These are phyloP conservation scores for Cecropterus lyciades DNA, from an alignment of 1,140 invertebrate species.

Conservation along the genomic window DNA sequence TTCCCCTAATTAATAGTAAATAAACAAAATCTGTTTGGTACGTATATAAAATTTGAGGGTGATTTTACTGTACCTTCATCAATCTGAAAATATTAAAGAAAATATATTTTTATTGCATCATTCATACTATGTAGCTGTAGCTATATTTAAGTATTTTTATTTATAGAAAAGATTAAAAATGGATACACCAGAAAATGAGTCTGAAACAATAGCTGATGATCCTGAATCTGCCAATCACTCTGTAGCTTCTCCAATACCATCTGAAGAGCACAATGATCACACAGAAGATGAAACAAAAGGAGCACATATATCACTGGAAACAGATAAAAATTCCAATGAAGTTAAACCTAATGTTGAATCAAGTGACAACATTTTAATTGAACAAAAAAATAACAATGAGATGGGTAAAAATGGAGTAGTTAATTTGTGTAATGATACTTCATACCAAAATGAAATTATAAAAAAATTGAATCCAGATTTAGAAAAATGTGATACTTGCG, in stretches of 20 bases:
- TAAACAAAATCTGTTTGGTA: no score
- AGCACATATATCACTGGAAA: background rate
- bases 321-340: constrained; percentile 27
- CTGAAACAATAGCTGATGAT: background rate
- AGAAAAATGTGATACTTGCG: constrained; percentile 73
- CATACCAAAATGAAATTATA: constrained; percentile 32
- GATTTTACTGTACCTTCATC: no score
- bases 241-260: background rate
- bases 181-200: background rate
- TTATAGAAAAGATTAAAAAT: constrained; percentile 5
- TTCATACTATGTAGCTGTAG: no score
- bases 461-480: constrained; percentile 39
- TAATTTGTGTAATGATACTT: constrained; percentile 16
- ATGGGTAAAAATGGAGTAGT: constrained; percentile 19
- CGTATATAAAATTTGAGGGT: no score
- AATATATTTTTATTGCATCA: no score
- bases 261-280: background rate
- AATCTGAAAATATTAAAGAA: no score
- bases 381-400: constrained; percentile 5
- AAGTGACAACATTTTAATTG: constrained; percentile 15
- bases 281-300: background rate
- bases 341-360: constrained; percentile 3
- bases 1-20: no score
- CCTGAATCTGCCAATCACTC: background rate
- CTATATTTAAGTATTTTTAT: background rate